Evolutionary conservation across 2,797 vertebrate species (phyloP).

Genomic region (Pelodytes ibericus): DNA sequence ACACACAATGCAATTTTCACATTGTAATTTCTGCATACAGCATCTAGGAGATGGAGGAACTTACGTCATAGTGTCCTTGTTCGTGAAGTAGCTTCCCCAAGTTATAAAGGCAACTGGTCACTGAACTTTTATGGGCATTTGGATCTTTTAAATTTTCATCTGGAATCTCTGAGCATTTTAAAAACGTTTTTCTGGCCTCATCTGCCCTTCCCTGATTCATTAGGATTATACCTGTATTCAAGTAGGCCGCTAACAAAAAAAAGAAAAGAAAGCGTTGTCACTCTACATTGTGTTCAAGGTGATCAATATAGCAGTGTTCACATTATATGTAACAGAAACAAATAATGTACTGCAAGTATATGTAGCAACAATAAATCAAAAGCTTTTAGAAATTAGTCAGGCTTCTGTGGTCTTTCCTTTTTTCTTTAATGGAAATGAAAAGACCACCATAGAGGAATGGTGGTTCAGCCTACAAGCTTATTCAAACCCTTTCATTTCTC

Average conservation of each 20-base stretch:
- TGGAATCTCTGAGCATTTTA: conserved; percentile 95
- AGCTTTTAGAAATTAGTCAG: not conserved
- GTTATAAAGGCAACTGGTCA: conserved; percentile 98
- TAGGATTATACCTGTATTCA: conserved; percentile 97
- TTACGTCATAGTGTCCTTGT: conserved; percentile 93
- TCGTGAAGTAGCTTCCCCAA: conserved; percentile 96
- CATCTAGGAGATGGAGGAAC: not conserved
- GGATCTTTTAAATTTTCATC: conserved; percentile 99
- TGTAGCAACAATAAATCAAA: not conserved
- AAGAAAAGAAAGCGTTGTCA: not conserved
- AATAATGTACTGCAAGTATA: not conserved
- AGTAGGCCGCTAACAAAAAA: conserved; percentile 86
- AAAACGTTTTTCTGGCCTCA: conserved; percentile 90
- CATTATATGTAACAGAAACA: not conserved
- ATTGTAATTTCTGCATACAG: no score
- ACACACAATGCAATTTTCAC: no score
- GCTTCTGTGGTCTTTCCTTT: conserved; percentile 3
- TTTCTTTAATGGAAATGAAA: not conserved
- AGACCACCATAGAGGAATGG: conserved; percentile 45
- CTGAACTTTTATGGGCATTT: conserved; percentile 96
- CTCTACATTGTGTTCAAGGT: not conserved
- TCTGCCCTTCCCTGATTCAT: conserved; percentile 95
- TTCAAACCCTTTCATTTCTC: conserved; percentile 48
- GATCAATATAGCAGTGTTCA: not conserved
- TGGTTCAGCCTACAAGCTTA: conserved; percentile 34